phyloP scores from a whole-genome alignment of 2,113 vertebrate genomes.

The Anas platyrhynchos region DNA sequence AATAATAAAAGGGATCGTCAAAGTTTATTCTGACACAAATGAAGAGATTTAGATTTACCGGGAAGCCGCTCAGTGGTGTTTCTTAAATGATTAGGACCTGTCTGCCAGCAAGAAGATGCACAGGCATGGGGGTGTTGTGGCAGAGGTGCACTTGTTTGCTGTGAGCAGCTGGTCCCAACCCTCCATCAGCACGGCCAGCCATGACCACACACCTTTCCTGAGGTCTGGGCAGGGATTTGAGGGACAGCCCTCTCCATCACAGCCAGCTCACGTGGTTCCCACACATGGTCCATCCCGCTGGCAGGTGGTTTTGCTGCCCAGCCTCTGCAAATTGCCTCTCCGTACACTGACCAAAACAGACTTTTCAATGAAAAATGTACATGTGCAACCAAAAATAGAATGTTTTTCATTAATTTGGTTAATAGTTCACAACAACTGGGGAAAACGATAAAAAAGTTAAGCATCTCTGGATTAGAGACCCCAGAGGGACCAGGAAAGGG shows the following conservation, averaged over 20 bases:
- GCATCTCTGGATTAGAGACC: not conserved
- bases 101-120: not conserved
- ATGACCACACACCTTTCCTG: not conserved
- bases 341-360: not conserved
- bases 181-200: accelerated
- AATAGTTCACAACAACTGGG: accelerated
- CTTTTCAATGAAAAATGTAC: not conserved
- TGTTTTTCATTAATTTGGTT: not conserved
- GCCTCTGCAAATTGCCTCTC: not conserved
- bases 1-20: constrained; percentile 33
- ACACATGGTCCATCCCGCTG: not conserved
- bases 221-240: not conserved
- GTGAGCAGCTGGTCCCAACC: not conserved
- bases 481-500: not conserved
- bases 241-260: not conserved
- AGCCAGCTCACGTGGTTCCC: not conserved
- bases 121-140: not conserved
- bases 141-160: not conserved
- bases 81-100: not conserved
- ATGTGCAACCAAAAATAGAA: not conserved
- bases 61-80: not conserved
- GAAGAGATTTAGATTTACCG: not conserved
- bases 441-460: not conserved
- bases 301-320: accelerated
- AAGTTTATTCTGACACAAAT: constrained; percentile 12